Percentiles rank a stretch among this genome's conserved stretches.
Conservation (phyloP, 2,797 vertebrate species). For the Poeciliopsis infans region DNA sequence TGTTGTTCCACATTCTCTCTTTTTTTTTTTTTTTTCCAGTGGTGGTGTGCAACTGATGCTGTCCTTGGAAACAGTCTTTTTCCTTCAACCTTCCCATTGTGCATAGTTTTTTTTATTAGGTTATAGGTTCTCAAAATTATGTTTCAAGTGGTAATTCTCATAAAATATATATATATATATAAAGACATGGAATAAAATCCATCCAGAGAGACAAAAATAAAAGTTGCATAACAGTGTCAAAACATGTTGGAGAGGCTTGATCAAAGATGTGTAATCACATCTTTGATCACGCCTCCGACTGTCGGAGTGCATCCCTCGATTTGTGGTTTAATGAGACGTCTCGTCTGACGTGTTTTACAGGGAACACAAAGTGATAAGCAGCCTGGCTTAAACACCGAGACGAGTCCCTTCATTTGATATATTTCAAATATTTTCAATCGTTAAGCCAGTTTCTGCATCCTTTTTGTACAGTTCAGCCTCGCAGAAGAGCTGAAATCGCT, state of each 20-base stretch:
- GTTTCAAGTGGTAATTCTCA: neutral
- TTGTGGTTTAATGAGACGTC: conserved; percentile 62
- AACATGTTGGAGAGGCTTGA: conserved; percentile 18
- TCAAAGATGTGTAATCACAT: conserved; percentile 26
- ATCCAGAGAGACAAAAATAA: conserved; percentile 1
- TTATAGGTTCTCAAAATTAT: neutral
- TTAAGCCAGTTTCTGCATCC: neutral
- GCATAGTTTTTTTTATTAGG: neutral
- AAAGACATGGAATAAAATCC: neutral
- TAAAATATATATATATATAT: too few species aligned
- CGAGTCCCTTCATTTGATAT: conserved; percentile 25
- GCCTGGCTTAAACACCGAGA: conserved; percentile 32
- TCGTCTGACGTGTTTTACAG: conserved; percentile 56
- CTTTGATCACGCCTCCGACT: conserved; percentile 53
- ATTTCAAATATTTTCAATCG: neutral
- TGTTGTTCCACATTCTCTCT: neutral
- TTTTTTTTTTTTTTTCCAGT: too few species aligned
- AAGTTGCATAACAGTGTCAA: conserved; percentile 38
- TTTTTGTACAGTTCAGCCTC: neutral
- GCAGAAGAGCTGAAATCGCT: neutral
- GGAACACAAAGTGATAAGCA: conserved; percentile 43
- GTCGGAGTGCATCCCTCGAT: conserved; percentile 33
- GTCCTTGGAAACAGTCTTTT: neutral
- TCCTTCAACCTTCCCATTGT: neutral
- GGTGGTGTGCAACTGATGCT: neutral